Percentiles rank a stretch among this genome's conserved stretches.
Conservation (phyloP, 2,888 invertebrate genomes). For the Exephanes ischioxanthus region DNA sequence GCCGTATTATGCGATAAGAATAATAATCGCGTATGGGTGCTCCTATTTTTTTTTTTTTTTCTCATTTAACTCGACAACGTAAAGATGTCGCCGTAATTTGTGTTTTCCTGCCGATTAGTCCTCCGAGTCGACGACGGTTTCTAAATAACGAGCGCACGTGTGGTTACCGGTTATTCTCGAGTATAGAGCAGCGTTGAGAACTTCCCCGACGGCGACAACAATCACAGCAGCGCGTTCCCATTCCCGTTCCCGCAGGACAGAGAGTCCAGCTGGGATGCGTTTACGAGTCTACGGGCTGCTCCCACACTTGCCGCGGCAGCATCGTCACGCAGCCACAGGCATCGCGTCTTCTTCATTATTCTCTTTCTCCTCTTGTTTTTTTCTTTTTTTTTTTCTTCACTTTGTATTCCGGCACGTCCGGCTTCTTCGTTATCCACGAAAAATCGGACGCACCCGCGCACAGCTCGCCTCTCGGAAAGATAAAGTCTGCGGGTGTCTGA, state of each 20-base stretch:
- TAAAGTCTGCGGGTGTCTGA: conserved; percentile 71
- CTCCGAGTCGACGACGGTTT: conserved; percentile 12
- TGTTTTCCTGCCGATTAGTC: conserved; percentile 48
- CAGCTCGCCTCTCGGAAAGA: conserved; percentile 75
- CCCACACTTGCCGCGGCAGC: conserved; percentile 57
- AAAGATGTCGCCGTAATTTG: conserved; percentile 9
- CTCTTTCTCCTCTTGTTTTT: conserved; percentile 23
- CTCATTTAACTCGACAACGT: neutral
- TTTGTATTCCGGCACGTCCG: conserved; percentile 32
- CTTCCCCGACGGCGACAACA: conserved; percentile 17
- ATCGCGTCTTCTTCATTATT: conserved; percentile 48
- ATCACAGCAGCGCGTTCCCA: conserved; percentile 30
- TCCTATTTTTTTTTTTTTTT: conserved; percentile 20
- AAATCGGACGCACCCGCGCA: conserved; percentile 81
- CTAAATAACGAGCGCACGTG: conserved; percentile 44
- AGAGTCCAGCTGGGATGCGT: conserved; percentile 59
- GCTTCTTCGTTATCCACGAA: conserved; percentile 75
- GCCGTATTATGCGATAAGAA: conserved; percentile 6
- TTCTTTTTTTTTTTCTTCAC: conserved; percentile 23
- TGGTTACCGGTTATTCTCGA: conserved; percentile 32
- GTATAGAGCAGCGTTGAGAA: conserved; percentile 10
- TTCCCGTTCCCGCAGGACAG: conserved; percentile 48
- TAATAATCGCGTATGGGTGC: conserved; percentile 19
- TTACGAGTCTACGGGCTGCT: conserved; percentile 60
- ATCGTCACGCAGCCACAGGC: conserved; percentile 51